Conservation (phyloP, 2,888 invertebrate species). For the Rosalia funebris region DNA sequence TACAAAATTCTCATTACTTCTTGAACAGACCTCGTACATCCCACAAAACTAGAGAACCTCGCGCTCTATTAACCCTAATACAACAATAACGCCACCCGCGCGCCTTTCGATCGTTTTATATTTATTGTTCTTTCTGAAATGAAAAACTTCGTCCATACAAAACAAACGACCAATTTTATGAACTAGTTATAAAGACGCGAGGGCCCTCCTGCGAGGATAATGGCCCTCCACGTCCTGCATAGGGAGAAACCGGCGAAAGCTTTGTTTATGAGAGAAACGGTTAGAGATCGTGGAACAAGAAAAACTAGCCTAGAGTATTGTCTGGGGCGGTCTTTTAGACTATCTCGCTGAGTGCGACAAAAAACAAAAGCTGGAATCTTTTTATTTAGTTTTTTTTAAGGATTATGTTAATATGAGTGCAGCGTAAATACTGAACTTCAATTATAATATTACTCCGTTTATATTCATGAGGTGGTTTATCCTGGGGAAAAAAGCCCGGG, state of each 20-base stretch:
- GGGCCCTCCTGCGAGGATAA: slow-evolving; percentile 18
- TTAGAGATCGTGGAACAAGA: slow-evolving; percentile 20
- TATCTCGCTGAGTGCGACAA: too few species aligned
- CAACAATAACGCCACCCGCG: not conserved
- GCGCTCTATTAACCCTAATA: not conserved
- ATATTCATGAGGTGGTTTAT: too few species aligned
- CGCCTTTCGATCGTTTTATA: slow-evolving; percentile 12
- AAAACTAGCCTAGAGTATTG: slow-evolving; percentile 22
- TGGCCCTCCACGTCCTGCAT: slow-evolving; percentile 15
- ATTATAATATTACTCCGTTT: too few species aligned
- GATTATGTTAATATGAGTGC: too few species aligned
- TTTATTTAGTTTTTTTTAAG: too few species aligned
- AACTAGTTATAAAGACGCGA: slow-evolving; percentile 15
- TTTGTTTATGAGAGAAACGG: slow-evolving; percentile 27
- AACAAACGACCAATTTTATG: slow-evolving; percentile 24
- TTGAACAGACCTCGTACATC: too few species aligned
- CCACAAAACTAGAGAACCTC: too few species aligned
- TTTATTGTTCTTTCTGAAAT: slow-evolving; percentile 17
- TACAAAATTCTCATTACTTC: too few species aligned
- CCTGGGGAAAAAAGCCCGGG: too few species aligned
- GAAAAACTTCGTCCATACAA: slow-evolving; percentile 16
- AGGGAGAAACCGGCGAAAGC: slow-evolving; percentile 19
- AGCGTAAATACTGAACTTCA: too few species aligned
- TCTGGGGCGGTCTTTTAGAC: too few species aligned
- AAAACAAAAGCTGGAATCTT: too few species aligned